Conservation (phyloP, 2,113 vertebrate species). For the Colius striatus region DNA sequence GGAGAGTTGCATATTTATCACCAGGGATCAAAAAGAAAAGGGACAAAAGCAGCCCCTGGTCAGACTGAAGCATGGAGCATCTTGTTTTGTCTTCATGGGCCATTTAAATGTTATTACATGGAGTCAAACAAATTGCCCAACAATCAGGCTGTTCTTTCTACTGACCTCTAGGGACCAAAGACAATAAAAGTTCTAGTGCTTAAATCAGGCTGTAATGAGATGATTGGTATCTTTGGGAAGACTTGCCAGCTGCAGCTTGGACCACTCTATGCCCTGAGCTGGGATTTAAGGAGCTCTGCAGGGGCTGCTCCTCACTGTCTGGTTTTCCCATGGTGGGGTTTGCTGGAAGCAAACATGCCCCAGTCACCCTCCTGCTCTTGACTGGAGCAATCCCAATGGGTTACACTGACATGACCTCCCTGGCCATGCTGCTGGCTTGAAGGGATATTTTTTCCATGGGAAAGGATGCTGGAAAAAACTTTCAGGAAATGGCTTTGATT, state of each 20-base stretch:
- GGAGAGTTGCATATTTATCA: neutral
- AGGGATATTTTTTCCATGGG: neutral
- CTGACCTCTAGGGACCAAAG: neutral
- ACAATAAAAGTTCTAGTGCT: neutral
- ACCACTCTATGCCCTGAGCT: neutral
- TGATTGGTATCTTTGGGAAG: conserved; percentile 20
- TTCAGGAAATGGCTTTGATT: neutral
- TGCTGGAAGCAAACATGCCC: neutral
- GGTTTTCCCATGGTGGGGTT: neutral
- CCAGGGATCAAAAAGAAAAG: neutral
- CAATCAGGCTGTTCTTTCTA: neutral
- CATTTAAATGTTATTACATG: neutral
- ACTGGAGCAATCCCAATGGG: neutral
- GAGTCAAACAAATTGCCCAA: conserved; percentile 12
- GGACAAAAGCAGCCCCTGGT: neutral
- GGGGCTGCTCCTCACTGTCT: neutral
- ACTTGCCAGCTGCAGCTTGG: neutral
- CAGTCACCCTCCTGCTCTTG: neutral
- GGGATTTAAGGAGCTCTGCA: neutral
- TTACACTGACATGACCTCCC: neutral
- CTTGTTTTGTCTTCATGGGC: neutral
- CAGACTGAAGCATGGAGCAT: neutral
- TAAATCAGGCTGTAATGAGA: neutral
- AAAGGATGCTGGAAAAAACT: neutral
- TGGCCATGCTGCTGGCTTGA: neutral